These are phyloP conservation scores for Diadophis punctatus DNA, from an alignment of 2,113 vertebrate genomes.

Conservation along the genomic window DNA sequence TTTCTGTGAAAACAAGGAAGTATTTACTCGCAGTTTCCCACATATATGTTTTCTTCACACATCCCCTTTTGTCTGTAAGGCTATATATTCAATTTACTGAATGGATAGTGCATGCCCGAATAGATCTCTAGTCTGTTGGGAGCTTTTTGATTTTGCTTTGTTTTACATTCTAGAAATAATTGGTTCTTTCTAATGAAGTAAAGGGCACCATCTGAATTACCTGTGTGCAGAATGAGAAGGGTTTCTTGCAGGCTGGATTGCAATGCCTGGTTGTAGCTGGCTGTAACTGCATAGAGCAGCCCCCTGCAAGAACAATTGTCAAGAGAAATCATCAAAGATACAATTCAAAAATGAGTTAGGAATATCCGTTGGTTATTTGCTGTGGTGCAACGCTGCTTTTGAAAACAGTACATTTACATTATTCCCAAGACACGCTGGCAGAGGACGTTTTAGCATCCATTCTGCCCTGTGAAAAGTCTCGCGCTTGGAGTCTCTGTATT, in stretches of 20 bases:
- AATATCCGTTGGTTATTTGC: slow-evolving; percentile 7
- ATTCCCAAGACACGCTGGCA: neutral
- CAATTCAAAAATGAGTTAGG: neutral
- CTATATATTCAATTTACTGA: slow-evolving; percentile 35
- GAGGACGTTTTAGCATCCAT: neutral
- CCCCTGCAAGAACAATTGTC: slow-evolving; percentile 76
- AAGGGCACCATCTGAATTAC: slow-evolving; percentile 64
- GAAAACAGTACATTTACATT: neutral
- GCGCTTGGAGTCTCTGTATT: neutral
- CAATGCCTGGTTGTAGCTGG: slow-evolving; percentile 83
- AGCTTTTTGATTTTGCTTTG: neutral
- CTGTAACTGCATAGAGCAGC: slow-evolving; percentile 79
- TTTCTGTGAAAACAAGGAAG: slow-evolving; percentile 2
- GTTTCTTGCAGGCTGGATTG: slow-evolving; percentile 88
- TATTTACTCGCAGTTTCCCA: neutral
- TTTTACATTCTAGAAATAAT: neutral
- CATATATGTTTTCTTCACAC: neutral
- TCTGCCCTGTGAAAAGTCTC: neutral
- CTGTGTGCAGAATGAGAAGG: slow-evolving; percentile 96
- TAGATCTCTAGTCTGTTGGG: neutral
- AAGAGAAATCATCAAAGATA: slow-evolving; percentile 20
- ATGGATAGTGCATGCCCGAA: slow-evolving; percentile 51
- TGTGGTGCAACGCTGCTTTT: neutral
- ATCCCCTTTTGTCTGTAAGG: neutral
- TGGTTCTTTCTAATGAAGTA: slow-evolving; percentile 18